phyloP scores from a whole-genome alignment of 1,140 invertebrate species.

The Platyscapa corneri region DNA sequence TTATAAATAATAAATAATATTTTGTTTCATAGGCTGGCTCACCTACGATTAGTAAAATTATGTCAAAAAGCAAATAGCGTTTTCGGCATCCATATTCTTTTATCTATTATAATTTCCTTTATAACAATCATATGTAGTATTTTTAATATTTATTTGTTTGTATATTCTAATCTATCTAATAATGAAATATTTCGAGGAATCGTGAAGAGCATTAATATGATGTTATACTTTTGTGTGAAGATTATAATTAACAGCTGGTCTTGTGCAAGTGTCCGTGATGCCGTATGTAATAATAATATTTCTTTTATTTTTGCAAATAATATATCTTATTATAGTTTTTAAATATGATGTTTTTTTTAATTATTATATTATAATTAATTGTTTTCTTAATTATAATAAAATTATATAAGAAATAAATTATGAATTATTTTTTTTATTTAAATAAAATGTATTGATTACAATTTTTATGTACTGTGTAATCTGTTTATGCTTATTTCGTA shows the following conservation, averaged over 20 bases:
- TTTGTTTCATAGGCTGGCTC: slow-evolving; percentile 22
- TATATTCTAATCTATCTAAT: neutral
- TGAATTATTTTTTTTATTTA: no score
- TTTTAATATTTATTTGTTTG: slow-evolving; percentile 30
- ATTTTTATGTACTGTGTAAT: neutral
- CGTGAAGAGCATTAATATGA: neutral
- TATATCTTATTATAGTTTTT: neutral
- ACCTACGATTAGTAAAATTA: slow-evolving; percentile 32
- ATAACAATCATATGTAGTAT: slow-evolving; percentile 9
- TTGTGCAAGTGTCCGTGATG: neutral
- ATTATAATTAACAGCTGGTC: neutral
- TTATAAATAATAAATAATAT: neutral
- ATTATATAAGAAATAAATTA: no score
- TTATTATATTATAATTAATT: no score
- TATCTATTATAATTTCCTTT: slow-evolving; percentile 15
- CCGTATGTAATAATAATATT: slow-evolving; percentile 2
- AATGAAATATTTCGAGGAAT: neutral
- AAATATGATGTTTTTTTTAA: no score
- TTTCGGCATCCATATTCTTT: slow-evolving; percentile 30
- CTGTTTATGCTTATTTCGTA: neutral
- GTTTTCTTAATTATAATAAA: no score
- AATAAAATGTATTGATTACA: no score
- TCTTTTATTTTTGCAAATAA: no score
- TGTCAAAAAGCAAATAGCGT: slow-evolving; percentile 32
- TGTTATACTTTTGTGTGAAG: neutral